These are phyloP conservation scores for Volucella inflata DNA, from an alignment of 2,888 invertebrate species.

Conservation along the genomic window DNA sequence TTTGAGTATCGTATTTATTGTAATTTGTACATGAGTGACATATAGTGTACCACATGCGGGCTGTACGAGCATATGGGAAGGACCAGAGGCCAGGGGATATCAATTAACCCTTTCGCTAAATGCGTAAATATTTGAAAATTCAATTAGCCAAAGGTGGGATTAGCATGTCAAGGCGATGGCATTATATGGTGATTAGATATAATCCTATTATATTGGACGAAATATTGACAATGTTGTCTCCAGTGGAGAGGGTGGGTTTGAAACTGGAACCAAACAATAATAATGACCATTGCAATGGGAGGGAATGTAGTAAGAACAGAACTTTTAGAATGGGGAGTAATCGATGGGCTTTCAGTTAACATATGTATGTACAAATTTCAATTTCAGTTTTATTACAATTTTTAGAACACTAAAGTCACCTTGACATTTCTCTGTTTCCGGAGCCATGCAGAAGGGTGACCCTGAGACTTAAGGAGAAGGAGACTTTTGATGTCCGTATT, in stretches of 20 bases:
- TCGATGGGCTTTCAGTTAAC: too few species aligned
- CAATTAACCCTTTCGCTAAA: conserved; percentile 75
- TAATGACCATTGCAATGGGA: too few species aligned
- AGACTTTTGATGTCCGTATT: too few species aligned
- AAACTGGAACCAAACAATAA: not conserved
- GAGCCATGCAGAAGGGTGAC: too few species aligned
- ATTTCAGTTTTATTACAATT: too few species aligned
- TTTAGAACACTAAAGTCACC: too few species aligned
- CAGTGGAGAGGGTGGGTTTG: conserved; percentile 12
- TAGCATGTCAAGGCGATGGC: conserved; percentile 76
- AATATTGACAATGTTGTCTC: conserved; percentile 21
- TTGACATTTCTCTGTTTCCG: too few species aligned
- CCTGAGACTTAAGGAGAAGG: too few species aligned
- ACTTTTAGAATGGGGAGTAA: too few species aligned
- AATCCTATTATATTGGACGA: conserved; percentile 66
- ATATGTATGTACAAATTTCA: too few species aligned
- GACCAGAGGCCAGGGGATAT: conserved; percentile 61
- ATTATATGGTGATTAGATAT: conserved; percentile 73
- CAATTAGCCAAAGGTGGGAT: conserved; percentile 82
- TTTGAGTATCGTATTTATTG: not conserved
- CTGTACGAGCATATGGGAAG: conserved; percentile 8
- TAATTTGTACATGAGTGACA: conserved; percentile 32
- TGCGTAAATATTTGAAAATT: conserved; percentile 82
- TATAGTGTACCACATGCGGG: conserved; percentile 31
- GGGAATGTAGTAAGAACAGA: too few species aligned